Percentiles rank a stretch among this genome's conserved stretches.
phyloP scores from a whole-genome alignment of 2,797 vertebrate species.

The Serranus cabrilla region DNA sequence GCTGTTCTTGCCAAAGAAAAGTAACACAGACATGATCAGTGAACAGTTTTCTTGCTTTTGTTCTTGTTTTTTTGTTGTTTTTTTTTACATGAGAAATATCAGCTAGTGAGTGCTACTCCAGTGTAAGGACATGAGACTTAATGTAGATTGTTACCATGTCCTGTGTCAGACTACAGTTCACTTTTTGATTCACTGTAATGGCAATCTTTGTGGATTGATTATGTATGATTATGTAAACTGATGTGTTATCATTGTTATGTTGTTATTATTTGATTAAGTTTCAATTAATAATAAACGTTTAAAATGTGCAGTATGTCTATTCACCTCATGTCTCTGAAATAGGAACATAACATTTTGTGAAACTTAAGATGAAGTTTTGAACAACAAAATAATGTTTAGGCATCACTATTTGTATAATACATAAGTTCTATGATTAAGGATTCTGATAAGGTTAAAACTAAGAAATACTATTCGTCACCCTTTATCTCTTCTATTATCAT shows the following conservation, averaged over 20 bases:
- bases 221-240: constrained; percentile 79
- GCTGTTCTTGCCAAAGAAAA: constrained; percentile 81
- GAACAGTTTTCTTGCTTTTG: constrained; percentile 64
- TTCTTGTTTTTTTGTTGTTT: constrained; percentile 48
- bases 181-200: constrained; percentile 79
- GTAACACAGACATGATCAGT: constrained; percentile 68
- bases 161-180: constrained; percentile 71
- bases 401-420: neutral
- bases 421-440: neutral
- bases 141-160: constrained; percentile 71
- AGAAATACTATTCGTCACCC: neutral
- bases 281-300: constrained; percentile 86
- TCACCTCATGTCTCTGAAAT: constrained; percentile 18
- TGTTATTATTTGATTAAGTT: constrained; percentile 83
- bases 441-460: neutral
- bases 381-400: too few relatives aligned
- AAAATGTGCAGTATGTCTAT: constrained; percentile 62
- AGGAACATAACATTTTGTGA: neutral
- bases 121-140: constrained; percentile 66
- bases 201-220: constrained; percentile 80
- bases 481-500: neutral
- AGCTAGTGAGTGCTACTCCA: constrained; percentile 67
- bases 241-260: constrained; percentile 83
- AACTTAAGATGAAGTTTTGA: neutral
- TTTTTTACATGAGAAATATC: constrained; percentile 71